Percentiles rank a stretch among this genome's conserved stretches.
phyloP scores from a whole-genome alignment of 2,888 invertebrate species.

The Pecten maximus region DNA sequence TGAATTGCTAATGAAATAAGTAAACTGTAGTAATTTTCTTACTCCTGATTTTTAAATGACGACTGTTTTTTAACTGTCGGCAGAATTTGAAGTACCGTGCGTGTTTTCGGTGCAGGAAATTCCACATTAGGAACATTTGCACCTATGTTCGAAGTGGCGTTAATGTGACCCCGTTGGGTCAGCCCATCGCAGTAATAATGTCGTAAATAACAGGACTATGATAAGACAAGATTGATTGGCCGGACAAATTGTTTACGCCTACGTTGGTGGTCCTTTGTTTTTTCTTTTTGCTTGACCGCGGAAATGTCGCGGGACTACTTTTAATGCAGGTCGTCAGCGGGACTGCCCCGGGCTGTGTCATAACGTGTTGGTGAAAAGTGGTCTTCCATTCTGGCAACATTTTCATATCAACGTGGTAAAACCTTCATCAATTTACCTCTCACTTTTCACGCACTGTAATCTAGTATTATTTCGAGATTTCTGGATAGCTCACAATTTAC shows the following conservation, averaged over 20 bases:
- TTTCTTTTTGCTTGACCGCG: conserved; percentile 20
- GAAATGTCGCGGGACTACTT: not conserved
- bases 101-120: no score
- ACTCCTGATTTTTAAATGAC: no score
- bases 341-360: not conserved
- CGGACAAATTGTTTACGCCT: not conserved
- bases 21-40: no score
- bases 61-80: no score
- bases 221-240: not conserved
- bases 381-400: not conserved
- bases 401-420: not conserved
- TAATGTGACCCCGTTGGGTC: not conserved
- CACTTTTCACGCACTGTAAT: not conserved
- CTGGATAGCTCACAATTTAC: not conserved
- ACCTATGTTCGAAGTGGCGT: not conserved
- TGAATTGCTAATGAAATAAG: no score
- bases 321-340: not conserved
- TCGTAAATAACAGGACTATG: not conserved
- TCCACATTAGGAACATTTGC: not conserved
- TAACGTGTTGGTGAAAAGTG: not conserved
- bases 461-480: not conserved
- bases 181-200: not conserved
- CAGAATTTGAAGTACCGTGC: no score
- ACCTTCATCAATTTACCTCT: not conserved
- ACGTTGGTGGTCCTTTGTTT: conserved; percentile 21